phyloP scores from a whole-genome alignment of 1,140 invertebrate species.

The Bombus impatiens region DNA sequence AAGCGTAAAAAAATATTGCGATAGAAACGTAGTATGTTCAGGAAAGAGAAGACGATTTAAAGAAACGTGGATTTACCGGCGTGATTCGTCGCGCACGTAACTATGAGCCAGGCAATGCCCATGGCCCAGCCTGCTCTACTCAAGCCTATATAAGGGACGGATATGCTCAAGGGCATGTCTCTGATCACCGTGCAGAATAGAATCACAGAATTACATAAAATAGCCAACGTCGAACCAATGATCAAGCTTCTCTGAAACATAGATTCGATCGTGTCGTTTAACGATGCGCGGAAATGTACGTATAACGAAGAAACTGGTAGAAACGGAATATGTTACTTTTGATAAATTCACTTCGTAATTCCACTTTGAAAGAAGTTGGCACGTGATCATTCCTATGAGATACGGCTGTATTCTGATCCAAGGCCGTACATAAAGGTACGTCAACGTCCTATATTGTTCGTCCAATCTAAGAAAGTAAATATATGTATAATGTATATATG shows the following conservation, averaged over 20 bases:
- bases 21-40: no score
- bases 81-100: slow-evolving; percentile 81
- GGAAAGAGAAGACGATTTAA: not conserved
- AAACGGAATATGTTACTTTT: slow-evolving; percentile 68
- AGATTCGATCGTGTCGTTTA: not conserved
- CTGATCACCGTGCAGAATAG: slow-evolving; percentile 78
- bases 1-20: slow-evolving; percentile 35
- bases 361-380: slow-evolving; percentile 76
- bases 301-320: not conserved
- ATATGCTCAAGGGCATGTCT: slow-evolving; percentile 73
- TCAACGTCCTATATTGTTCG: slow-evolving; percentile 75
- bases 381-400: slow-evolving; percentile 80
- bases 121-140: slow-evolving; percentile 81
- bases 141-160: slow-evolving; percentile 78
- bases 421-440: slow-evolving; percentile 81
- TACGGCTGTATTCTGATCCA: slow-evolving; percentile 83
- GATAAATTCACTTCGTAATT: slow-evolving; percentile 75
- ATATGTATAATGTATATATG: not conserved
- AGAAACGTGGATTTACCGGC: slow-evolving; percentile 65
- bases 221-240: slow-evolving; percentile 76
- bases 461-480: slow-evolving; percentile 73
- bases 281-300: not conserved
- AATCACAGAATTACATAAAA: slow-evolving; percentile 77
- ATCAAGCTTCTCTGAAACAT: slow-evolving; percentile 73
- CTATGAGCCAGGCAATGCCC: slow-evolving; percentile 81